Evolutionary conservation across 2,797 vertebrate genomes (phyloP).

Genomic region (Peromyscus attwateri): DNA sequence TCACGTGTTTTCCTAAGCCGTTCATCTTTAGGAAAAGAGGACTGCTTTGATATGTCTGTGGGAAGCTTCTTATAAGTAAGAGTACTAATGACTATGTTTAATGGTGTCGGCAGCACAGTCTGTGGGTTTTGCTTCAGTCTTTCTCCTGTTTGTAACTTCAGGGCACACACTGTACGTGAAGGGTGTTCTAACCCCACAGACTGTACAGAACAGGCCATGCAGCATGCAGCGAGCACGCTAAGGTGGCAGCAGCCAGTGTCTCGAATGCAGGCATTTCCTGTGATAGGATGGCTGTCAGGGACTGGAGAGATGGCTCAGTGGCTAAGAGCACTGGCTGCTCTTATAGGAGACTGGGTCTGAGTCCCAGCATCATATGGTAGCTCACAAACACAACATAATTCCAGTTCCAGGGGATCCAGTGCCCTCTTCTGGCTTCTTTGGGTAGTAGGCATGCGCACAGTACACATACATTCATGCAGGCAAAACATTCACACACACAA

Average conservation of each 20-base stretch:
- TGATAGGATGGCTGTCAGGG: neutral
- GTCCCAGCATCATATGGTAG: neutral
- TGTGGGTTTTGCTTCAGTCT: conserved; percentile 15
- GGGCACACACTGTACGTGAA: neutral
- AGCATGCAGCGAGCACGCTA: neutral
- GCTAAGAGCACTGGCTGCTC: neutral
- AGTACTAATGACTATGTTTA: conserved; percentile 8
- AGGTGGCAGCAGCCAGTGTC: neutral
- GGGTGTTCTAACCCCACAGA: neutral
- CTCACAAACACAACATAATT: neutral
- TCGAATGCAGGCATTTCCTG: neutral
- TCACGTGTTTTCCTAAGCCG: conserved; percentile 17
- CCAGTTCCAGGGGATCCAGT: neutral
- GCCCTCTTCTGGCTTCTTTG: neutral
- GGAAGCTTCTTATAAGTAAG: conserved; percentile 39
- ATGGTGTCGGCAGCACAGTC: neutral
- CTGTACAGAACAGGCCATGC: neutral
- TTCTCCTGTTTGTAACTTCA: conserved; percentile 33
- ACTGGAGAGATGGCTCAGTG: neutral
- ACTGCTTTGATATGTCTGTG: neutral
- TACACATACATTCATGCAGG: neutral
- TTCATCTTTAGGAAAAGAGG: neutral
- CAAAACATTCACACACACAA: neutral
- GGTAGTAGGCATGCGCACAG: neutral
- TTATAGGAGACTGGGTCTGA: neutral